A percentile compares a stretch with the other conserved stretches of the same genome.
phyloP scores from a whole-genome alignment of 1,140 invertebrate genomes.

The Archegozetes longisetosus region DNA sequence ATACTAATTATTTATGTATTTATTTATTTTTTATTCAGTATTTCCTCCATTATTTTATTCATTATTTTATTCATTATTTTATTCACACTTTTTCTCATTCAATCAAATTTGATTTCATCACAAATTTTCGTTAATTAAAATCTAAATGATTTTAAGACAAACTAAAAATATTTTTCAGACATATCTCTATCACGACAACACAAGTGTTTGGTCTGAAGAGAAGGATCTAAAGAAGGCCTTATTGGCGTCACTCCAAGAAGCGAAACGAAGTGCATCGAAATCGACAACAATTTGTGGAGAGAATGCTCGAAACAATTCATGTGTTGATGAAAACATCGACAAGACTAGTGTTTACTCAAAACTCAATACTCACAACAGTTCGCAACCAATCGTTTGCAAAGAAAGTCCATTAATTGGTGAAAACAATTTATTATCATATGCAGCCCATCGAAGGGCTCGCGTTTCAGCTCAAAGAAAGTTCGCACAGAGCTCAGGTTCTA shows the following conservation, averaged over 20 bases:
- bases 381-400: not conserved
- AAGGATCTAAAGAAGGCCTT: constrained; percentile 31
- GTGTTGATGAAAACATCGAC: too few relatives aligned
- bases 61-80: too few relatives aligned
- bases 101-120: too few relatives aligned
- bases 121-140: not conserved
- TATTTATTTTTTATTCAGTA: too few relatives aligned
- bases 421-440: not conserved
- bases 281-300: too few relatives aligned
- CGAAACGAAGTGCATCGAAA: constrained; percentile 13
- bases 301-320: not conserved
- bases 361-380: not conserved
- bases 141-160: not conserved
- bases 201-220: constrained; percentile 31
- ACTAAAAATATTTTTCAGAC: not conserved
- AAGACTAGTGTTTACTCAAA: not conserved
- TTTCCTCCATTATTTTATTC: too few relatives aligned
- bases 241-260: constrained; percentile 31
- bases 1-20: too few relatives aligned
- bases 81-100: too few relatives aligned
- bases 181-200: constrained; percentile 26
- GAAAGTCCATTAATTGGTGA: not conserved
- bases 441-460: constrained; percentile 21
- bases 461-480: constrained; percentile 80
- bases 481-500: constrained; percentile 47